A percentile compares a stretch with the other conserved stretches of the same genome.
These are phyloP conservation scores for Lordiphosa clarofinis DNA, from an alignment of 1,140 invertebrate genomes.

Conservation along the genomic window DNA sequence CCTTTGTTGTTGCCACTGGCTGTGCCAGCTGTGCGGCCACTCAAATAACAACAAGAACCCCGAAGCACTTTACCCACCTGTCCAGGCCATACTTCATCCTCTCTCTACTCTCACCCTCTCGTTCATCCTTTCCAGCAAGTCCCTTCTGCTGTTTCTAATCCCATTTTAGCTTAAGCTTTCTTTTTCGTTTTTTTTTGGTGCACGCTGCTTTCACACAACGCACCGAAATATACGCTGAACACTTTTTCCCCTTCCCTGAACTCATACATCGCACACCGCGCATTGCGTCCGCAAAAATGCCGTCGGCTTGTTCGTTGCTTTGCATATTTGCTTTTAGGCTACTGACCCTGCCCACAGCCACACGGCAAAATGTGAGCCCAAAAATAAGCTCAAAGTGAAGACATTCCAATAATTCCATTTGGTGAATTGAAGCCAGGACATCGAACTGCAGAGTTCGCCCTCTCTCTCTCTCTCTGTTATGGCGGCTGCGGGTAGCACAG, in stretches of 20 bases:
- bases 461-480: too few relatives aligned
- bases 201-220: conserved; percentile 52
- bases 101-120: not conserved
- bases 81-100: conserved; percentile 26
- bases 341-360: too few relatives aligned
- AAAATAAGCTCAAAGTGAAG: too few relatives aligned
- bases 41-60: conserved; percentile 50
- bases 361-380: too few relatives aligned
- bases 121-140: conserved; percentile 7
- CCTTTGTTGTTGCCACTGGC: conserved; percentile 15
- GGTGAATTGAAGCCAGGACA: too few relatives aligned
- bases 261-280: not conserved
- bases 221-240: conserved; percentile 35
- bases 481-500: too few relatives aligned
- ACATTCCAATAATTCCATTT: too few relatives aligned
- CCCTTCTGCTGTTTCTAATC: conserved; percentile 60
- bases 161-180: conserved; percentile 70
- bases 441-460: too few relatives aligned
- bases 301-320: conserved; percentile 2
- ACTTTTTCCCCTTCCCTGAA: not conserved
- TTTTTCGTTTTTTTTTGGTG: conserved; percentile 26
- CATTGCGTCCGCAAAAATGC: conserved; percentile 10
- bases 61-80: conserved; percentile 41
- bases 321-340: too few relatives aligned
- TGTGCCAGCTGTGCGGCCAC: conserved; percentile 63